phyloP scores from a whole-genome alignment of 2,888 invertebrate genomes.

The Eilema caniola region DNA sequence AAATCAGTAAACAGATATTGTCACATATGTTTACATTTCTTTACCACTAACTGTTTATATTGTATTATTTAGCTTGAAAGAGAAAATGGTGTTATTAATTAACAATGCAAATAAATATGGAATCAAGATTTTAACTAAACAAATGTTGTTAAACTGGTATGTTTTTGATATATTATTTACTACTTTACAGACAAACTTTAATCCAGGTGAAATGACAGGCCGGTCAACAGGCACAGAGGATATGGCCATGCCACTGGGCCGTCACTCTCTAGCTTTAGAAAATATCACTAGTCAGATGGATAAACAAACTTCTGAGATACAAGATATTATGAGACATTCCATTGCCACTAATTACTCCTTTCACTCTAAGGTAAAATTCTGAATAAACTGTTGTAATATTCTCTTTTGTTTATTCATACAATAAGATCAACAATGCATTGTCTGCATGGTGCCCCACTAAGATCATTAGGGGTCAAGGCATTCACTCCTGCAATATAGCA shows the following conservation, averaged over 20 bases:
- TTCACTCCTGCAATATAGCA: not conserved
- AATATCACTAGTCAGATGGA: slow-evolving; percentile 70
- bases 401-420: not conserved
- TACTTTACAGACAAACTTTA: slow-evolving; percentile 71
- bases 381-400: not conserved
- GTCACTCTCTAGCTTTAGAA: slow-evolving; percentile 69
- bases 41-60: too few relatives aligned
- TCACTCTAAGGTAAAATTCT: slow-evolving; percentile 71
- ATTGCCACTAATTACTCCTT: slow-evolving; percentile 77
- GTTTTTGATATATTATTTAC: too few relatives aligned
- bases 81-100: too few relatives aligned
- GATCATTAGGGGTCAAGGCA: not conserved
- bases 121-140: too few relatives aligned
- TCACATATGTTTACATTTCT: too few relatives aligned
- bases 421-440: not conserved
- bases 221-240: slow-evolving; percentile 77
- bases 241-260: slow-evolving; percentile 48
- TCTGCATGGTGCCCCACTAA: too few relatives aligned
- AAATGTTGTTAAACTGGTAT: too few relatives aligned
- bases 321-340: slow-evolving; percentile 78
- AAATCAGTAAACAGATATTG: too few relatives aligned
- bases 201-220: slow-evolving; percentile 81
- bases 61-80: too few relatives aligned
- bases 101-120: too few relatives aligned
- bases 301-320: slow-evolving; percentile 73